Evolutionary conservation across 2,113 vertebrate species (phyloP).

Genomic region (Bubo scandiacus): DNA sequence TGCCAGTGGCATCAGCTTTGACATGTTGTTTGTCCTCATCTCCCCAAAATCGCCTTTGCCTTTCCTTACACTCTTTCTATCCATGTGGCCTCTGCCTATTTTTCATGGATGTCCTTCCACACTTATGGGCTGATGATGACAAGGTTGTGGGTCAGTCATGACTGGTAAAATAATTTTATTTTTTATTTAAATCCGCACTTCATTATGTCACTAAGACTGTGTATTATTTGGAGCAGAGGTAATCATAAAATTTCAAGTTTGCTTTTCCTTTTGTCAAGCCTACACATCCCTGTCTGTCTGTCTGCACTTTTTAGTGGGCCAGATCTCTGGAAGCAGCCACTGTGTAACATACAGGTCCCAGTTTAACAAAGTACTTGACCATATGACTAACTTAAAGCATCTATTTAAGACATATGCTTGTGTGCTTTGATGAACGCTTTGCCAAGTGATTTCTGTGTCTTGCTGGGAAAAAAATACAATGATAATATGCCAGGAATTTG

Average conservation of each 20-base stretch:
- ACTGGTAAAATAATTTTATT: background rate
- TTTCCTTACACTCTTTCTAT: background rate
- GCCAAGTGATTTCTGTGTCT: conserved; percentile 4
- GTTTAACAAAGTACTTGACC: background rate
- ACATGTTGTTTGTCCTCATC: background rate
- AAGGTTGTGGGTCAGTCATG: background rate
- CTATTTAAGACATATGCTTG: background rate
- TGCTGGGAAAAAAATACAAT: background rate
- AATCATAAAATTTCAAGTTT: background rate
- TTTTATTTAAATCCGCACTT: background rate
- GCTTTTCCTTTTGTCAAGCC: background rate
- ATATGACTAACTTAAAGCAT: background rate
- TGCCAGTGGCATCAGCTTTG: background rate
- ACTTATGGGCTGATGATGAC: background rate
- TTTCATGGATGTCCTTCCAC: background rate
- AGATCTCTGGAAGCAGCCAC: background rate
- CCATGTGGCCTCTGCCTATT: background rate
- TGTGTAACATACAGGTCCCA: background rate
- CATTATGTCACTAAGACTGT: background rate
- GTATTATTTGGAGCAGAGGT: background rate
- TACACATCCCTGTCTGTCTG: background rate
- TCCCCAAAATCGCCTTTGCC: background rate
- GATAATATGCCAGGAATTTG: background rate
- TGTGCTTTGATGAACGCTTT: background rate
- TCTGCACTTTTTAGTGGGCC: background rate